Percentiles rank a stretch among this genome's conserved stretches.
phyloP scores from a whole-genome alignment of 2,888 invertebrate genomes.

The Thelaira solivaga region DNA sequence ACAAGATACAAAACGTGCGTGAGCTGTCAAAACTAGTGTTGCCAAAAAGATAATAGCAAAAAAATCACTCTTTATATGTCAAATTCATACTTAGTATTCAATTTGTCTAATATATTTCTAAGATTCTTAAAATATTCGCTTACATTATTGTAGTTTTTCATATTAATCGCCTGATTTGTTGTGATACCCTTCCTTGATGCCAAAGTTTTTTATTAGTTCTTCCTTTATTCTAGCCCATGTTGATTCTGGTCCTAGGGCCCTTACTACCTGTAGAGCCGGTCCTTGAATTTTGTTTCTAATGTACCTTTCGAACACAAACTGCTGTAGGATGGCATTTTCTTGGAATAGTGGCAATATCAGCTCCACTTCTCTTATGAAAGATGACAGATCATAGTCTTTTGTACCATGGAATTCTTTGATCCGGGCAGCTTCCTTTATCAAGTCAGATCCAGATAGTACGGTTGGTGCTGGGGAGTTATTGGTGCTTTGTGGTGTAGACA shows the following conservation, averaged over 20 bases:
- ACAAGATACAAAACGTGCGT: too few relatives aligned
- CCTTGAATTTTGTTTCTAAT: conserved; percentile 43
- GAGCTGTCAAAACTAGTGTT: too few relatives aligned
- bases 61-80: too few relatives aligned
- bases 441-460: conserved; percentile 33
- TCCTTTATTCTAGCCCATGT: conserved; percentile 25
- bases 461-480: too few relatives aligned
- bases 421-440: conserved; percentile 51
- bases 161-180: conserved; percentile 21
- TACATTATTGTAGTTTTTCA: conserved; percentile 49
- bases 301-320: conserved; percentile 44
- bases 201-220: conserved; percentile 33
- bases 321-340: conserved; percentile 36
- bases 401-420: conserved; percentile 48
- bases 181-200: conserved; percentile 34
- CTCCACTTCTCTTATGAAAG: conserved; percentile 57
- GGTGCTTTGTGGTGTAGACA: neutral
- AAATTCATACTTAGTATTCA: conserved; percentile 34
- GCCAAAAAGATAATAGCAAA: too few relatives aligned
- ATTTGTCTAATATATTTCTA: conserved; percentile 32
- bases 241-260: conserved; percentile 12
- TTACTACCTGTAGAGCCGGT: conserved; percentile 25
- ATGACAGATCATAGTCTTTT: conserved; percentile 51
- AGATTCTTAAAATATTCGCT: conserved; percentile 46
- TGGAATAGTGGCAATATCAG: conserved; percentile 48